These are phyloP conservation scores for Thripadectes ignobilis DNA, from an alignment of 2,797 vertebrate genomes.

Conservation along the genomic window DNA sequence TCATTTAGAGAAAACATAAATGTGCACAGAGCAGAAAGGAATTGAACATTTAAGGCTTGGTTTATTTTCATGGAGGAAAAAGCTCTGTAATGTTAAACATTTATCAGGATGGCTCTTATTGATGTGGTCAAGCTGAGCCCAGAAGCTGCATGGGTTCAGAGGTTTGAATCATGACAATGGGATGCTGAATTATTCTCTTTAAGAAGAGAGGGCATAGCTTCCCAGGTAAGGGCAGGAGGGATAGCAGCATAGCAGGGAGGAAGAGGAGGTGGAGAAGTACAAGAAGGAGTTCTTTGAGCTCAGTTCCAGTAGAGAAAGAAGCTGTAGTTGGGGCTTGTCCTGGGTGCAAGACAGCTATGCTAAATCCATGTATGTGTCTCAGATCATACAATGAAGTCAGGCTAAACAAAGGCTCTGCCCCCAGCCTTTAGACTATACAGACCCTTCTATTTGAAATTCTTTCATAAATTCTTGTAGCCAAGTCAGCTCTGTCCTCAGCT, in stretches of 20 bases:
- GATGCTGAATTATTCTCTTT: not conserved
- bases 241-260: not conserved
- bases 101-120: constrained; percentile 1
- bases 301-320: not conserved
- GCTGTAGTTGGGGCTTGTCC: not conserved
- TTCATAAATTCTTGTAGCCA: not conserved
- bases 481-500: not conserved
- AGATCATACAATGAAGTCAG: not conserved
- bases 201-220: not conserved
- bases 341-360: too few relatives aligned
- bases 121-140: not conserved
- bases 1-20: constrained; percentile 37
- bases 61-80: constrained; percentile 34
- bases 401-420: not conserved
- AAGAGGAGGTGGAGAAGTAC: not conserved
- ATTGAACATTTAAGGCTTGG: not conserved
- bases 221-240: not conserved
- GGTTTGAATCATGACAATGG: not conserved
- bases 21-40: constrained; percentile 1
- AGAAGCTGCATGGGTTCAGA: not conserved
- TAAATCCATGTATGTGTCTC: not conserved
- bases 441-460: not conserved
- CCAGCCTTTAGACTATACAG: not conserved
- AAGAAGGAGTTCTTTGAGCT: not conserved
- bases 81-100: constrained; percentile 2